Percentiles rank a stretch among this genome's conserved stretches.
Evolutionary conservation across 2,113 vertebrate genomes (phyloP).

Genomic region (Telmatochromis brichardi): DNA sequence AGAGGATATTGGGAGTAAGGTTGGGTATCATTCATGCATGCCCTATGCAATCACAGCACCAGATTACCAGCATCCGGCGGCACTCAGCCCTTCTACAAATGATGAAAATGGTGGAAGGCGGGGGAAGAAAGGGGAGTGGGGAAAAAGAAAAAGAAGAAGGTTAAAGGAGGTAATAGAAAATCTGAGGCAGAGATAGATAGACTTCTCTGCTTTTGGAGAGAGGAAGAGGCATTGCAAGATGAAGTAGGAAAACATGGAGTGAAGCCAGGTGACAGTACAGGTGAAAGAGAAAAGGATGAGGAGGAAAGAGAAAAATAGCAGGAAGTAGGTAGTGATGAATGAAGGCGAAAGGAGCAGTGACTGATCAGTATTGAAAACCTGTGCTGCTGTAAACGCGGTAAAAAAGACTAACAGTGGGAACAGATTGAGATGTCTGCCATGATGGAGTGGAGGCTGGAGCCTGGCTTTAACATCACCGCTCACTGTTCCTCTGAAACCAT

Average conservation of each 20-base stretch:
- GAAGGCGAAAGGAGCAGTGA: conserved; percentile 58
- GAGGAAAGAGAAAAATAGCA: conserved; percentile 10
- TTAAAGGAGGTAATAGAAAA: neutral
- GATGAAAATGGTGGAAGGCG: conserved; percentile 1
- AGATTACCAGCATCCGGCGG: conserved; percentile 45
- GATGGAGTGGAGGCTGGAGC: conserved; percentile 61
- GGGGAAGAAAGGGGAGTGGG: neutral
- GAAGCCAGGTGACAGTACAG: neutral
- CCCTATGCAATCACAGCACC: conserved; percentile 43
- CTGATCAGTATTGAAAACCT: conserved; percentile 66
- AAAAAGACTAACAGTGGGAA: conserved; percentile 55
- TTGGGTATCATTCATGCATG: conserved; percentile 43
- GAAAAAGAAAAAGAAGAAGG: neutral
- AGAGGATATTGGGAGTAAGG: conserved; percentile 43
- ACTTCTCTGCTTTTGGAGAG: neutral
- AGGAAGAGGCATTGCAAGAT: neutral
- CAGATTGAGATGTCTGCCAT: conserved; percentile 64
- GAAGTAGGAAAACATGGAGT: neutral
- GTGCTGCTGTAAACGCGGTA: conserved; percentile 57
- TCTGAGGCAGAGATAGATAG: neutral
- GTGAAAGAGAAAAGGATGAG: conserved; percentile 24
- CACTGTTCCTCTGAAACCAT: conserved; percentile 35
- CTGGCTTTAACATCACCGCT: conserved; percentile 27
- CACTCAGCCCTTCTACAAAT: conserved; percentile 26
- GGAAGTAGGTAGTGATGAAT: conserved; percentile 62